Percentiles rank a stretch among this genome's conserved stretches.
phyloP scores from a whole-genome alignment of 2,113 vertebrate genomes.

The Micromys minutus region DNA sequence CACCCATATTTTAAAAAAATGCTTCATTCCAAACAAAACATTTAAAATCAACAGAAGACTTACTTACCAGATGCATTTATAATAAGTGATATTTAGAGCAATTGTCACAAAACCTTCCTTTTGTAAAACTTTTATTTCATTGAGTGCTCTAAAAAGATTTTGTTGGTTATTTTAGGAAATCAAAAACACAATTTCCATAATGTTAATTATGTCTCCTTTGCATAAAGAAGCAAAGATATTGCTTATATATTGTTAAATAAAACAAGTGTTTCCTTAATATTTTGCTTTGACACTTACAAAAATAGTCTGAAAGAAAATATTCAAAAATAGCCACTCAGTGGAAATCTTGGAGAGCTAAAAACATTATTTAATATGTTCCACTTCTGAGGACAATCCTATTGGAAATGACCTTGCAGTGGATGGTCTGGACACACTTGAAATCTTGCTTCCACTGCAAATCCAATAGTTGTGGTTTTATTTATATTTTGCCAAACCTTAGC shows the following conservation, averaged over 20 bases:
- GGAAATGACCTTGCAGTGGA: constrained; percentile 54
- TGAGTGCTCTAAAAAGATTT: background rate
- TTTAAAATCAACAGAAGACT: background rate
- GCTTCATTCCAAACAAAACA: background rate
- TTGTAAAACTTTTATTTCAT: background rate
- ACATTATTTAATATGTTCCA: background rate
- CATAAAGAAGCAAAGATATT: background rate
- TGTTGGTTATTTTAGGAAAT: background rate
- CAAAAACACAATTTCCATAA: background rate
- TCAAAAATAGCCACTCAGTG: background rate
- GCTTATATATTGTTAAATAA: background rate
- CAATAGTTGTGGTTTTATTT: background rate
- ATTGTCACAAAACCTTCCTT: background rate
- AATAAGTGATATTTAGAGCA: background rate
- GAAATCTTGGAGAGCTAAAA: background rate
- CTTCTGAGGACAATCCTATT: constrained; percentile 19
- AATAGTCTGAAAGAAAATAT: constrained; percentile 23
- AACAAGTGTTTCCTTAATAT: background rate
- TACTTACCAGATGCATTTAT: background rate
- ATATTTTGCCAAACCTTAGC: constrained; percentile 59
- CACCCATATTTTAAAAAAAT: background rate
- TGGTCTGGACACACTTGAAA: constrained; percentile 58
- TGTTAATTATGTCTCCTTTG: background rate
- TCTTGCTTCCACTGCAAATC: constrained; percentile 31
- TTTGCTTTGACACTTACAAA: constrained; percentile 46